phyloP scores from a whole-genome alignment of 1,140 invertebrate species.

The Catajapyx aquilonaris region DNA sequence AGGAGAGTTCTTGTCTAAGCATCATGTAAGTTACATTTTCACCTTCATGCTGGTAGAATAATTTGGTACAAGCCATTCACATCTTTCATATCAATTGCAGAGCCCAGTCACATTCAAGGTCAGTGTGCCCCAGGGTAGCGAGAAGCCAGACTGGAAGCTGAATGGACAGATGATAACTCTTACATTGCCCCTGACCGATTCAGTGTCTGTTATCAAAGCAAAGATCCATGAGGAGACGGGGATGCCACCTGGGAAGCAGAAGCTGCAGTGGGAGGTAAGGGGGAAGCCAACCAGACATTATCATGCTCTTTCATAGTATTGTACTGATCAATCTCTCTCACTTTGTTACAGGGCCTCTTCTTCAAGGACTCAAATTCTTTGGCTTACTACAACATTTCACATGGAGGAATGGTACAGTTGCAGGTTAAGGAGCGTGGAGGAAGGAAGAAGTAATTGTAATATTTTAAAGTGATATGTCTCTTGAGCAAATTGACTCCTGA shows the following conservation, averaged over 20 bases:
- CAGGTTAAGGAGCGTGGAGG: slow-evolving; percentile 95
- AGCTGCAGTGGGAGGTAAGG: slow-evolving; percentile 68
- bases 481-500: too few relatives aligned
- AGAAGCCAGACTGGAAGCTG: slow-evolving; percentile 92
- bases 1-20: slow-evolving; percentile 48
- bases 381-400: slow-evolving; percentile 86
- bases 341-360: slow-evolving; percentile 65
- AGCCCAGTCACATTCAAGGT: slow-evolving; percentile 57
- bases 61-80: too few relatives aligned
- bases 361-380: slow-evolving; percentile 91
- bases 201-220: slow-evolving; percentile 66
- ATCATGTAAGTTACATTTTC: slow-evolving; percentile 25
- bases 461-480: too few relatives aligned
- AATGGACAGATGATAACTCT: slow-evolving; percentile 72
- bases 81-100: slow-evolving; percentile 14
- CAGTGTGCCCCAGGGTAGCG: slow-evolving; percentile 49
- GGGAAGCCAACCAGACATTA: neutral
- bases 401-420: slow-evolving; percentile 62
- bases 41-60: too few relatives aligned
- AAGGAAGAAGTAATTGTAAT: slow-evolving; percentile 75
- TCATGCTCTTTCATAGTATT: neutral
- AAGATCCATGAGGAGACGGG: slow-evolving; percentile 72
- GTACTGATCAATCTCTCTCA: slow-evolving; percentile 7
- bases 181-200: slow-evolving; percentile 55
- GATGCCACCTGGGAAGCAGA: slow-evolving; percentile 95